A percentile compares a stretch with the other conserved stretches of the same genome.
phyloP scores from a whole-genome alignment of 2,797 vertebrate species.

The Gallirallus australis region DNA sequence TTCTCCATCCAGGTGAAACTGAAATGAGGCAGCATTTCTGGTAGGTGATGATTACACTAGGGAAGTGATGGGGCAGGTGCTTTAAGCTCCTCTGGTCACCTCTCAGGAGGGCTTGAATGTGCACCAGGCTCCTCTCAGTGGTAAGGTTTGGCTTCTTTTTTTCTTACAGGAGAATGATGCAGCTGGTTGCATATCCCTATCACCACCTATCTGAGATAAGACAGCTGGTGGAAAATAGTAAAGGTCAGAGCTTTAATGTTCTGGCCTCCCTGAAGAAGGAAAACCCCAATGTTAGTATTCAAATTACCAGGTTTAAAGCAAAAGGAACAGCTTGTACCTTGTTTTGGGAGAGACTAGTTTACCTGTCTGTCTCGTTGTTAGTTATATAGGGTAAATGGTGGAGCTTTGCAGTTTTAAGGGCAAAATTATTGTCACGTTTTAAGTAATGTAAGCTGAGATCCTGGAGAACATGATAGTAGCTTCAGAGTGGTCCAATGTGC shows the following conservation, averaged over 20 bases:
- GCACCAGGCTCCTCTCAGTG: not conserved
- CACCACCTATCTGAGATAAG: not conserved
- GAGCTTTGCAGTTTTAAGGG: not conserved
- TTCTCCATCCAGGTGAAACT: not conserved
- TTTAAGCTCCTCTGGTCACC: not conserved
- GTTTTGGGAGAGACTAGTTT: not conserved
- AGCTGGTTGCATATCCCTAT: not conserved
- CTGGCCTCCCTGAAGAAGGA: not conserved
- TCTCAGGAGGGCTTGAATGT: not conserved
- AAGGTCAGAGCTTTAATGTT: not conserved
- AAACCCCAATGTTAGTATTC: not conserved
- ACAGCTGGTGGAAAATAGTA: constrained; percentile 15
- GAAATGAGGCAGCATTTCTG: not conserved
- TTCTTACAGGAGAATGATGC: not conserved
- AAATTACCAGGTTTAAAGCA: not conserved
- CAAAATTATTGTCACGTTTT: constrained; percentile 11
- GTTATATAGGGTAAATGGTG: not conserved
- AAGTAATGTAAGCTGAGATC: not conserved
- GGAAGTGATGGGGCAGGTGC: not conserved
- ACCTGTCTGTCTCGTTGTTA: not conserved
- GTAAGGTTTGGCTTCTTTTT: not conserved
- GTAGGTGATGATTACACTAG: not conserved
- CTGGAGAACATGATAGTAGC: not conserved
- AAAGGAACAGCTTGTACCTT: not conserved
- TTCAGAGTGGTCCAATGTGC: not conserved